Evolutionary conservation across 2,113 vertebrate species (phyloP), one percentile per base, ranked within the genome.

Genomic region (Tor tambroides): DNA sequence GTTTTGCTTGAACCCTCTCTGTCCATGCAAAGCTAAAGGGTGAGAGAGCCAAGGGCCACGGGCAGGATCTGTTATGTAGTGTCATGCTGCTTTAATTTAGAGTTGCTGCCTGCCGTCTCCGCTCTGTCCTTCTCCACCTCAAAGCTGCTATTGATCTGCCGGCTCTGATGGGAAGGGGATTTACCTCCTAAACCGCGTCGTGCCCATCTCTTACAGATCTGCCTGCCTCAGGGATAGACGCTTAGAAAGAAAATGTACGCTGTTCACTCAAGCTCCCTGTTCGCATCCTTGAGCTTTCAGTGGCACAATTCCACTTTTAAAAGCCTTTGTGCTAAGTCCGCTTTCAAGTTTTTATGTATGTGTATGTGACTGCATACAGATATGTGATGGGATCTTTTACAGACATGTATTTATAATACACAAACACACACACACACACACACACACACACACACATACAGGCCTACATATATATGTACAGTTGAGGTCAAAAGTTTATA

Each of bases 121-220:
- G 9, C 84, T 83, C 82, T 82, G 69, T 87, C 30, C 63, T 65
- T 10, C 63, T 87, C 89, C 72, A 87, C 86, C 83, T 91, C 90
- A 92, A 92, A 90, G 91, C 91, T 89, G 83, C 63, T 88, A 92
- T 90, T 89, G 89, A 94, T 91, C 88, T 84, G 80, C 41, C 6
- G 7, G 59, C 30, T 41, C 74, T 71, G 51, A 79, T 61, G 89
- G 67, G 59, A 71, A 79, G 78, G 65, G 86, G 82, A 87, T 91
- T 91, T 89, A 88, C 91, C 90, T 90, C 76, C 87, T 91, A 92
- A 93, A 93, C 89, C 90, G 87, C 82, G 82, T 87, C 90, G 84
- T 91, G 92, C 90, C 88, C 88, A 90, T 92, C 91, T 91, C 91
- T 84, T 80, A 81, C 84, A 88, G 87, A 92, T 92, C 86, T 86